Evolutionary conservation across 2,888 invertebrate genomes (phyloP), one percentile per base, ranked within the genome.

Genomic region (Pelosia muscerda): DNA sequence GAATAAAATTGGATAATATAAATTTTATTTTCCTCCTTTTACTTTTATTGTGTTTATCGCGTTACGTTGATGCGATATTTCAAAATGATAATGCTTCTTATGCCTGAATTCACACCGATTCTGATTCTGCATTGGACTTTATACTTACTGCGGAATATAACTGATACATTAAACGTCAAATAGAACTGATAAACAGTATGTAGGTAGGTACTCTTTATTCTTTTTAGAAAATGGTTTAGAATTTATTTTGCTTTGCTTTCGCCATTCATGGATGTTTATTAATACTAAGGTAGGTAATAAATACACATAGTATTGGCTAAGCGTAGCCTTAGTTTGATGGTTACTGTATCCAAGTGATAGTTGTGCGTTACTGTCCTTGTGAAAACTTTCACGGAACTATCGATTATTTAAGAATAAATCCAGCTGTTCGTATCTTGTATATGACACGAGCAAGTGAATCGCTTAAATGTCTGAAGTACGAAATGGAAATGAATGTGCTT

Each of bases 1-100:
- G 74, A 63, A 72, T 54, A 63, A 69, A 38, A 66, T 68, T 22
- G 10, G 58, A 63, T 67, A 34, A 25, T 55, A 55, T 70, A 34
- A 61, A 59, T 71, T 79, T 74, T 70, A 68, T 78, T 83, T 83
- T 84, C 77, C 81, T 77, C 75, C 78, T 78, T 78, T 79, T 73
- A 76, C 74, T 79, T 75, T 65, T 73, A 68, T 70, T 78, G 61
- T 76, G 66, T 81, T 71, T 57, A 31, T 28, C 34, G 22, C 22
- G 22, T 10, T 58, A n/a, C n/a, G 31, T 31, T 58, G 11, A 22
- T n/a, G 22, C 26, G 23, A 55, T 55, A 55, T 15, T 8, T 25
- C 25, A 55, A 13, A 6, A 55, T 1, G 2, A 9, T 54, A 5
- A 15, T 55, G 55, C 15, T 13, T 25, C 55, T 26, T 25, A 3